These are phyloP conservation scores for Macaria notata DNA, from an alignment of 2,888 invertebrate species.

Conservation along the genomic window DNA sequence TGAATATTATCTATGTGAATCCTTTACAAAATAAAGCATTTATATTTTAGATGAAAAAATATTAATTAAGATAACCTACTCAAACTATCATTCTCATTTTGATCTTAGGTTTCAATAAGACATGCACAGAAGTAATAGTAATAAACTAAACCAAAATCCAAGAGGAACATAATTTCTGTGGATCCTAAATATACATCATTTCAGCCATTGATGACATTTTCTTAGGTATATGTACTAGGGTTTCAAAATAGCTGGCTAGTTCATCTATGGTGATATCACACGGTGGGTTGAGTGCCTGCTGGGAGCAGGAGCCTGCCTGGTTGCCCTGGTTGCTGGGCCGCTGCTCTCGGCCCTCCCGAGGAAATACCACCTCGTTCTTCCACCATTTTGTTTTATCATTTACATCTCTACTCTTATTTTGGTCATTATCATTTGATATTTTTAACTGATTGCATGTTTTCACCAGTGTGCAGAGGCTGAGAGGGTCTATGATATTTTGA, in stretches of 20 bases:
- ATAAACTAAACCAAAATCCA: too few relatives aligned
- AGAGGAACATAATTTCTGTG: too few relatives aligned
- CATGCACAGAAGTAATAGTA: too few relatives aligned
- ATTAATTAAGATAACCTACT: too few relatives aligned
- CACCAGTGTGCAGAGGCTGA: conserved; percentile 67
- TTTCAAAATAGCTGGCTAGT: conserved; percentile 97
- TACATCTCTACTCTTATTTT: conserved; percentile 32
- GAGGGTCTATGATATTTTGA: conserved; percentile 46
- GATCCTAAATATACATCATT: conserved; percentile 96
- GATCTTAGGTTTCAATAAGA: too few relatives aligned
- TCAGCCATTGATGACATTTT: conserved; percentile 99
- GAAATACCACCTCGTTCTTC: conserved; percentile 48
- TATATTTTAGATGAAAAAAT: too few relatives aligned
- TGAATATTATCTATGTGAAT: too few relatives aligned
- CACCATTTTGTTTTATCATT: conserved; percentile 59
- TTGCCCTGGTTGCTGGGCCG: conserved; percentile 52
- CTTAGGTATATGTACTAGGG: conserved; percentile 97
- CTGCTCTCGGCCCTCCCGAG: conserved; percentile 45
- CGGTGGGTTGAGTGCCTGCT: conserved; percentile 87
- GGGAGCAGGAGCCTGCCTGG: conserved; percentile 85
- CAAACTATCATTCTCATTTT: too few relatives aligned
- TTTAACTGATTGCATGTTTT: conserved; percentile 71
- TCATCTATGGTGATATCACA: conserved; percentile 97
- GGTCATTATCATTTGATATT: conserved; percentile 56
- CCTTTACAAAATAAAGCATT: too few relatives aligned